phyloP scores from a whole-genome alignment of 2,113 vertebrate genomes.

The Sapayoa aenigma region DNA sequence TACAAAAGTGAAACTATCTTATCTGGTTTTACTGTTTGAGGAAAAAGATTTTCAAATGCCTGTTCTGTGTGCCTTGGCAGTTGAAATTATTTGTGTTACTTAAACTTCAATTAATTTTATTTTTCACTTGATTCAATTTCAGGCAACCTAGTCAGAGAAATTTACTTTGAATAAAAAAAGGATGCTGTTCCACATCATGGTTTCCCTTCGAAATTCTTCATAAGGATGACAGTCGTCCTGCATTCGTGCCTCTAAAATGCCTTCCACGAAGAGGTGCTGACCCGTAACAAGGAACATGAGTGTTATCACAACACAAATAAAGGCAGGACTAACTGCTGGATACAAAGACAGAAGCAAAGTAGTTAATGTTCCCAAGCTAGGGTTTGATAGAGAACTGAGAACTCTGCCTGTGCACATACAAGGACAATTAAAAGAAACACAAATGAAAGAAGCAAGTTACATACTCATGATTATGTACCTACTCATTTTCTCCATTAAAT shows the following conservation, averaged over 20 bases:
- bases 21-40: neutral
- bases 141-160: neutral
- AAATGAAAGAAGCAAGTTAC: neutral
- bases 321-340: neutral
- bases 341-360: neutral
- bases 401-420: neutral
- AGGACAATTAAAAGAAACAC: neutral
- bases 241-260: neutral
- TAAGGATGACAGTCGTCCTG: neutral
- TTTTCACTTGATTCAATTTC: neutral
- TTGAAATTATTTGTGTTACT: neutral
- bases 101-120: neutral
- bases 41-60: neutral
- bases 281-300: neutral
- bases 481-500: neutral
- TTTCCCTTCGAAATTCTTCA: neutral
- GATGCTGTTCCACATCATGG: neutral
- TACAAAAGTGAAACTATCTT: neutral
- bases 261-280: neutral
- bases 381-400: neutral
- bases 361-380: neutral
- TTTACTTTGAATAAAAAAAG: neutral
- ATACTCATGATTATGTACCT: neutral
- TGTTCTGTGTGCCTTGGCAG: neutral
- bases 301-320: constrained; percentile 2